These are phyloP conservation scores for Lordiphosa mommai DNA, from an alignment of 1,140 invertebrate species.

Conservation along the genomic window DNA sequence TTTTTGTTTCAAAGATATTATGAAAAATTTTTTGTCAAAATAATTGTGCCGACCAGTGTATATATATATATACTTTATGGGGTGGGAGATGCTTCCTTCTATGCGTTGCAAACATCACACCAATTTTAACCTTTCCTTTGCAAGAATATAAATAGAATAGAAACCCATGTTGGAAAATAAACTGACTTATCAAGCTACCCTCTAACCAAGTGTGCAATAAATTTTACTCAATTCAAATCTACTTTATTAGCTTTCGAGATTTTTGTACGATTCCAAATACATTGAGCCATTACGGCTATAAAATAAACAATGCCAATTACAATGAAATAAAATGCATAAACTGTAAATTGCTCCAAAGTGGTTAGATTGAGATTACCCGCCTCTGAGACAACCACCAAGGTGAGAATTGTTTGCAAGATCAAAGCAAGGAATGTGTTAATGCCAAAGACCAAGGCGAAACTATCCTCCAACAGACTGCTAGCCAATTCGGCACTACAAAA, in stretches of 20 bases:
- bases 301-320: slow-evolving; percentile 48
- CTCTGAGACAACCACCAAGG: slow-evolving; percentile 84
- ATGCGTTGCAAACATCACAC: too few relatives aligned
- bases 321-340: slow-evolving; percentile 76
- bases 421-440: slow-evolving; percentile 93
- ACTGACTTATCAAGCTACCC: too few relatives aligned
- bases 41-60: too few relatives aligned
- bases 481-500: slow-evolving; percentile 90
- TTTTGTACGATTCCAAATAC: slow-evolving; percentile 3
- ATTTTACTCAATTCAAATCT: slow-evolving; percentile 2
- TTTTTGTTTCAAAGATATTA: too few relatives aligned
- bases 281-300: slow-evolving; percentile 37
- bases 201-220: too few relatives aligned
- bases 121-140: too few relatives aligned
- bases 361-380: slow-evolving; percentile 68
- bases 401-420: slow-evolving; percentile 88
- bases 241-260: background rate
- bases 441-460: slow-evolving; percentile 94
- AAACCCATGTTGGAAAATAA: too few relatives aligned
- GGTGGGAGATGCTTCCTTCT: too few relatives aligned
- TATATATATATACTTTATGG: too few relatives aligned
- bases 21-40: too few relatives aligned
- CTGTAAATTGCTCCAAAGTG: slow-evolving; percentile 80
- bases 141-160: too few relatives aligned
- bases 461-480: slow-evolving; percentile 87